Evolutionary conservation across 2,113 vertebrate genomes (phyloP), one percentile per base, ranked within the genome.

Genomic region (Regulus satrapa): DNA sequence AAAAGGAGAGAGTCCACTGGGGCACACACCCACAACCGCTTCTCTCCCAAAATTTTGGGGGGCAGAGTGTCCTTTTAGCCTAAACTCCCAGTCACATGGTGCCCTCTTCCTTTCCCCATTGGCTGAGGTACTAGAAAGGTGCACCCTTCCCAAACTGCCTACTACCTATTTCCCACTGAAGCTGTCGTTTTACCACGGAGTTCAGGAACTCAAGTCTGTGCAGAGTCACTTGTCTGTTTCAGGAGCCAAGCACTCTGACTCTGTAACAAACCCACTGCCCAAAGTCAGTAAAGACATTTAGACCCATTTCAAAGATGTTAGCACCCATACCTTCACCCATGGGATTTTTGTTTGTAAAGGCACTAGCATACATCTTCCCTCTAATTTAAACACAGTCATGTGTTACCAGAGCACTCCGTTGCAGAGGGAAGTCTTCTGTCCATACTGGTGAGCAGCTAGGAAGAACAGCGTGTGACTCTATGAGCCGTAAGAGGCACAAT

Each of bases 11-110:
- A 31, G 15, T 31, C 19, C 40, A 12, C 25, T 45, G 25, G 8
- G 32, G 15, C 31, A 45, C 15, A 43, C 0, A 2, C 49, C 32
- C 1, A 2, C 0, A 2, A 51, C 11, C 5, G 34, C 64, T 64
- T 29, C 38, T 34, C 15, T 46, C 31, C 31, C 5, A 0, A 34
- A 38, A 25, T 43, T 40, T 51, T 5, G 19, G 49, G 64, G 15
- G 25, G 26, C 0, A 0, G 25, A 25, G 40, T 14, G 15, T 54
- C 26, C 32, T 36, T 79, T 54, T 45, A 29, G 18, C 20, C 38
- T 34, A 5, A 64, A 54, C 61, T 54, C 69, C 31, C 9, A 3
- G 23, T 18, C 2, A 1, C 32, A 31, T 12, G 40, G 10, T 79
- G 38, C 61, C 28, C 61, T 54, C 38, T 18, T 64, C 49, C 61